Evolutionary conservation across 2,888 invertebrate genomes (phyloP).

Genomic region (Idaea aversata): DNA sequence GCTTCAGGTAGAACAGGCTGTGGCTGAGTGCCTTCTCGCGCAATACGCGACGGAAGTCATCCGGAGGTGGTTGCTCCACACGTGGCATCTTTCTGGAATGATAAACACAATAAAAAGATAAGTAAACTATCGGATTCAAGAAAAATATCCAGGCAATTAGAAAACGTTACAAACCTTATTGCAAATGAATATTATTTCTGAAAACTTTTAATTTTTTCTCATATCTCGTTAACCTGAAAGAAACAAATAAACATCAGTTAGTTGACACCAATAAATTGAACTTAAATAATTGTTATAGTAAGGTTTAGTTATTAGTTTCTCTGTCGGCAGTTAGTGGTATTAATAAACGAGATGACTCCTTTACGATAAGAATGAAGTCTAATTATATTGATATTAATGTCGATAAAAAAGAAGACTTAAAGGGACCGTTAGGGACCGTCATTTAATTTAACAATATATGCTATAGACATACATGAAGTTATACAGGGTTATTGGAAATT

Average conservation of each 20-base stretch:
- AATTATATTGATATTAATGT: too few species aligned
- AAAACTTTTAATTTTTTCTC: neutral
- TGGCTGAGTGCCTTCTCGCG: constrained; percentile 75
- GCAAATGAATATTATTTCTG: neutral
- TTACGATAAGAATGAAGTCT: too few species aligned
- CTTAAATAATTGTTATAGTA: too few species aligned
- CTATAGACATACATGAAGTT: too few species aligned
- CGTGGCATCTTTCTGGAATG: constrained; percentile 60
- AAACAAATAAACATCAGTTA: neutral
- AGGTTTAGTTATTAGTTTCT: too few species aligned
- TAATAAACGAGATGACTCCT: too few species aligned
- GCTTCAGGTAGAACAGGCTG: constrained; percentile 74
- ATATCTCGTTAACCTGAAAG: neutral
- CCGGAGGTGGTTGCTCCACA: constrained; percentile 58
- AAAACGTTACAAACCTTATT: neutral
- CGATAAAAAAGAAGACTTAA: too few species aligned
- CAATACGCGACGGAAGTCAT: constrained; percentile 73
- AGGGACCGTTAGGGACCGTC: too few species aligned
- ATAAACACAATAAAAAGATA: neutral
- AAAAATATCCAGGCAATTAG: too few species aligned
- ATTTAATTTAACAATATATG: too few species aligned
- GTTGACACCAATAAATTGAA: neutral
- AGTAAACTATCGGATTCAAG: neutral
- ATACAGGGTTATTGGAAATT: too few species aligned
- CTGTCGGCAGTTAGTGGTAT: too few species aligned